A percentile compares a stretch with the other conserved stretches of the same genome.
Conservation (phyloP, 2,113 vertebrate genomes). For the Grus americana region DNA sequence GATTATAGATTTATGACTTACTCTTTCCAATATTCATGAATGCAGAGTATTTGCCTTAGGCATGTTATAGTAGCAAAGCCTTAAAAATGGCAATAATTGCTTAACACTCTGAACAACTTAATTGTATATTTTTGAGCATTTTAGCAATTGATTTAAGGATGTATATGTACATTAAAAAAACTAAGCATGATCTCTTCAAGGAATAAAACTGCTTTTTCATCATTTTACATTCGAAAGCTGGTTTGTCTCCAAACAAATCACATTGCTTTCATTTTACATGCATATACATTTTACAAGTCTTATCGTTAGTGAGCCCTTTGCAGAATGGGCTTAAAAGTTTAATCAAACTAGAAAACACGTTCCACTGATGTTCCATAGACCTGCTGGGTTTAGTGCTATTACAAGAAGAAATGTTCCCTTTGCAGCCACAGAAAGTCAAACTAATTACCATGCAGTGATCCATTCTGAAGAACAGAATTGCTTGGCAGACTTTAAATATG, state of each 20-base stretch:
- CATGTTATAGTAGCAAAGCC: conserved; percentile 20
- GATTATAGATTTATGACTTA: conserved; percentile 65
- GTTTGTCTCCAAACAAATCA: conserved; percentile 17
- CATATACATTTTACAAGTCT: not conserved
- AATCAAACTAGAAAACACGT: not conserved
- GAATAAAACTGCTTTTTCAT: not conserved
- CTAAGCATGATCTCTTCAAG: not conserved
- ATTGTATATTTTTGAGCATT: conserved; percentile 49
- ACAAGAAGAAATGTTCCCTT: conserved; percentile 1
- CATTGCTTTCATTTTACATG: not conserved
- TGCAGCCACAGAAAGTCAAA: not conserved
- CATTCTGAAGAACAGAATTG: not conserved
- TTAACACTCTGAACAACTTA: conserved; percentile 50
- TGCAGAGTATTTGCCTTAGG: conserved; percentile 61
- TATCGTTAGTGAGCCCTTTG: not conserved
- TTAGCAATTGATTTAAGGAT: conserved; percentile 41
- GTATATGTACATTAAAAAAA: not conserved
- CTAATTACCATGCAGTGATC: conserved; percentile 10
- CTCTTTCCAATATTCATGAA: conserved; percentile 70
- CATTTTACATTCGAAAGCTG: not conserved
- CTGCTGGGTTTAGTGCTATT: conserved; percentile 6
- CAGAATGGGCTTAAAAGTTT: conserved; percentile 23
- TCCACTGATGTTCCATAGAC: not conserved
- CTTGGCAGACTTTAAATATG: not conserved
- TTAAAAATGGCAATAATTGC: conserved; percentile 65